Percentiles rank a stretch among this genome's conserved stretches.
phyloP scores from a whole-genome alignment of 2,888 invertebrate species.

The Epinotia demarniana region DNA sequence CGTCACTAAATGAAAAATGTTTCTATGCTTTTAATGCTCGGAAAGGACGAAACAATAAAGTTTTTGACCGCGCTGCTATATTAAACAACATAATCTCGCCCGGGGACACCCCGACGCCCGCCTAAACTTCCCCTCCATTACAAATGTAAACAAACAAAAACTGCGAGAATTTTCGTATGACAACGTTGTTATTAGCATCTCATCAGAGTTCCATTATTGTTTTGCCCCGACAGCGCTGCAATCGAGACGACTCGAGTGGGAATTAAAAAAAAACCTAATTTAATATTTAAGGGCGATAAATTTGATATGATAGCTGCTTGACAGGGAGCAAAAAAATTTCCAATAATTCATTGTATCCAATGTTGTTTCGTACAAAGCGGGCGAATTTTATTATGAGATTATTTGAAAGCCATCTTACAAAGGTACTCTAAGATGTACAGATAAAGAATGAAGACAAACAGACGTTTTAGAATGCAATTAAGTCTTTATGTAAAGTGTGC shows the following conservation, averaged over 20 bases:
- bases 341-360: conserved; percentile 33
- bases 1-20: conserved; percentile 76
- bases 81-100: conserved; percentile 79
- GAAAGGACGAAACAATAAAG: conserved; percentile 76
- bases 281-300: conserved; percentile 63
- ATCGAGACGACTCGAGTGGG: conserved; percentile 54
- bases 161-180: conserved; percentile 68
- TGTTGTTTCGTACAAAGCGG: conserved; percentile 48
- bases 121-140: conserved; percentile 72
- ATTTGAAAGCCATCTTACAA: conserved; percentile 35
- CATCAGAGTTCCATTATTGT: conserved; percentile 67
- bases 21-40: conserved; percentile 71
- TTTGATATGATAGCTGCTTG: conserved; percentile 61
- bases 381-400: conserved; percentile 51
- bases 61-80: conserved; percentile 72
- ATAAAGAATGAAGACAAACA: conserved; percentile 15
- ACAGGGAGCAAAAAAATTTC: conserved; percentile 54
- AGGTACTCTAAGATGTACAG: conserved; percentile 11
- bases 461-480: conserved; percentile 12
- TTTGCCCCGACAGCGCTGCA: conserved; percentile 54
- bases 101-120: conserved; percentile 58
- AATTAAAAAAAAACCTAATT: conserved; percentile 63
- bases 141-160: conserved; percentile 68
- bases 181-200: conserved; percentile 74
- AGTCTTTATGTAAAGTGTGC: neutral